phyloP scores from a whole-genome alignment of 1,140 invertebrate genomes.

The Drosophila biarmipes region DNA sequence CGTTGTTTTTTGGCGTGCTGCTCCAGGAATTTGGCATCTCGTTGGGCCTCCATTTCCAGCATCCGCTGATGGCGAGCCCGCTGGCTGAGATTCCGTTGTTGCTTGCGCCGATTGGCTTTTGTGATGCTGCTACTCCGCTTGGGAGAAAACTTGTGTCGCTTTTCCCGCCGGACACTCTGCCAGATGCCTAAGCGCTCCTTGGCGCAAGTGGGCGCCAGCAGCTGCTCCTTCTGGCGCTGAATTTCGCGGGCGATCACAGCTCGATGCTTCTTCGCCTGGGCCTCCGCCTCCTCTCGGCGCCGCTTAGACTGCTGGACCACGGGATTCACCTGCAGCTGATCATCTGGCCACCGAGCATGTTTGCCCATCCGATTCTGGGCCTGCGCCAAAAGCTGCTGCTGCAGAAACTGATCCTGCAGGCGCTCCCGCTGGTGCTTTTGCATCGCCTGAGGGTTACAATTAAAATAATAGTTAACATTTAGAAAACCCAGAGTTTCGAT shows the following conservation, averaged over 20 bases:
- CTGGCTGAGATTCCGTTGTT: constrained; percentile 14
- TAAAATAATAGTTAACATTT: too few relatives aligned
- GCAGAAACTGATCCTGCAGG: constrained; percentile 10
- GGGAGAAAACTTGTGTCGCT: neutral
- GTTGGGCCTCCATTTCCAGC: constrained; percentile 41
- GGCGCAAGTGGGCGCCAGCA: constrained; percentile 9
- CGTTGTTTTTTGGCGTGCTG: constrained; percentile 19
- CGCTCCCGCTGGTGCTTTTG: constrained; percentile 6
- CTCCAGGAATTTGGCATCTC: constrained; percentile 50
- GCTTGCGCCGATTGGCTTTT: constrained; percentile 21
- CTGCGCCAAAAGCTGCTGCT: constrained; percentile 1
- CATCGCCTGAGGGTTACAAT: constrained; percentile 1
- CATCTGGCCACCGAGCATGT: neutral
- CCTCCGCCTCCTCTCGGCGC: constrained; percentile 15
- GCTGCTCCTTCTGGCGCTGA: constrained; percentile 29
- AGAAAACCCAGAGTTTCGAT: too few relatives aligned
- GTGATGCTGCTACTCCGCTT: constrained; percentile 11
- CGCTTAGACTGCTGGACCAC: constrained; percentile 6
- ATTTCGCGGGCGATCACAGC: constrained; percentile 35
- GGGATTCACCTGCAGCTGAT: neutral
- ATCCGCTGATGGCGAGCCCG: constrained; percentile 45
- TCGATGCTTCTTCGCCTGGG: constrained; percentile 27
- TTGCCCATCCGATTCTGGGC: neutral
- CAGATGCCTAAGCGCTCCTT: constrained; percentile 17
- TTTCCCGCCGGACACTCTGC: constrained; percentile 5